A percentile compares a stretch with the other conserved stretches of the same genome.
Evolutionary conservation across 2,888 invertebrate genomes (phyloP).

Genomic region (Lamproptera curius): DNA sequence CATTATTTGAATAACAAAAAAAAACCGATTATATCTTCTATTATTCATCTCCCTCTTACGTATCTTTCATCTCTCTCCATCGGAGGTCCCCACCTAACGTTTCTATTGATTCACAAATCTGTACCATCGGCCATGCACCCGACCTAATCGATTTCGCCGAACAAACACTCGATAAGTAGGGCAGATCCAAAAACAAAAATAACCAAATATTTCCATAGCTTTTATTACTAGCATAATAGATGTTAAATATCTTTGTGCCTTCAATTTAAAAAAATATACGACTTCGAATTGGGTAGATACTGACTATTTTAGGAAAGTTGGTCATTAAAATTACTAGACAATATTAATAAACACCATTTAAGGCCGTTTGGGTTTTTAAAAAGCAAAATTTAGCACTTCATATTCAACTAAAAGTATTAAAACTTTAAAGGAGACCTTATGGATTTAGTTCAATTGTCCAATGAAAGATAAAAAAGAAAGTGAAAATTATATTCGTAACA

Average conservation of each 20-base stretch:
- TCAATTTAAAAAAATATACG: no score
- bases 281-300: no score
- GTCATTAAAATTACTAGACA: not conserved
- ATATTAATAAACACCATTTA: not conserved
- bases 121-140: not conserved
- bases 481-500: not conserved
- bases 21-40: no score
- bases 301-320: no score
- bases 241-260: no score
- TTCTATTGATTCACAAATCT: conserved; percentile 15
- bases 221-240: no score
- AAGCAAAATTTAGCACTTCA: not conserved
- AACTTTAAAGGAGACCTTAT: not conserved
- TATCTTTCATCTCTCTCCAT: conserved; percentile 14
- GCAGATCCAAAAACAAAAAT: no score
- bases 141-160: conserved; percentile 16
- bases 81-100: conserved; percentile 1
- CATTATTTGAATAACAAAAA: no score
- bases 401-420: not conserved
- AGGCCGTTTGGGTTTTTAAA: not conserved
- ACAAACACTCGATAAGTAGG: conserved; percentile 15
- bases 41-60: not conserved
- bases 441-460: not conserved
- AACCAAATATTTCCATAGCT: no score
- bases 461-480: not conserved